These are phyloP conservation scores for Nebria ingens DNA, from an alignment of 1,140 invertebrate species.

Conservation along the genomic window DNA sequence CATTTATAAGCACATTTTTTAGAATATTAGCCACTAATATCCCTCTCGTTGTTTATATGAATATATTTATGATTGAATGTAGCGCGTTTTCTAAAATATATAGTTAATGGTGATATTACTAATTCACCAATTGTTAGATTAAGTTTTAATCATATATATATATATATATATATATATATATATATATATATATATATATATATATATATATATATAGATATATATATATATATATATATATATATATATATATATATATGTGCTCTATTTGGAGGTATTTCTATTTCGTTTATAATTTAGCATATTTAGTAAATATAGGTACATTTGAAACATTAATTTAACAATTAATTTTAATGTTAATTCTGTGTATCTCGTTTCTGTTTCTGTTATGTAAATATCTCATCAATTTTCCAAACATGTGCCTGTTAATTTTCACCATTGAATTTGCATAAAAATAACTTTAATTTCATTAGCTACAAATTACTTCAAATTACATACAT, in stretches of 20 bases:
- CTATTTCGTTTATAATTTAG: neutral
- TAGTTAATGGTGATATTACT: too few relatives aligned
- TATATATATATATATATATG: neutral
- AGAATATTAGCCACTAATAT: too few relatives aligned
- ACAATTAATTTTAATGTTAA: slow-evolving; percentile 5
- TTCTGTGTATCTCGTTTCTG: neutral
- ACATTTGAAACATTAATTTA: neutral
- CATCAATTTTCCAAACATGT: neutral
- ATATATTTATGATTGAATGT: too few relatives aligned
- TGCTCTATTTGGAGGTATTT: neutral
- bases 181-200: too few relatives aligned
- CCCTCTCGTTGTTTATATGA: too few relatives aligned
- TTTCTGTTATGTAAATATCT: neutral
- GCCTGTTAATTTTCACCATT: neutral
- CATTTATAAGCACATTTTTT: too few relatives aligned
- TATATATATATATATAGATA: neutral
- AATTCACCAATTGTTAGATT: too few relatives aligned
- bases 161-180: too few relatives aligned
- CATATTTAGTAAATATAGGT: neutral
- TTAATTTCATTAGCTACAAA: too few relatives aligned
- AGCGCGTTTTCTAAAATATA: too few relatives aligned
- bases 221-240: neutral
- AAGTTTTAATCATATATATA: too few relatives aligned
- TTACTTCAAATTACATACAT: too few relatives aligned
- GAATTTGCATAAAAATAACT: slow-evolving; percentile 6